Evolutionary conservation across 2,888 invertebrate species (phyloP).

Genomic region (Pinctada fucata): DNA sequence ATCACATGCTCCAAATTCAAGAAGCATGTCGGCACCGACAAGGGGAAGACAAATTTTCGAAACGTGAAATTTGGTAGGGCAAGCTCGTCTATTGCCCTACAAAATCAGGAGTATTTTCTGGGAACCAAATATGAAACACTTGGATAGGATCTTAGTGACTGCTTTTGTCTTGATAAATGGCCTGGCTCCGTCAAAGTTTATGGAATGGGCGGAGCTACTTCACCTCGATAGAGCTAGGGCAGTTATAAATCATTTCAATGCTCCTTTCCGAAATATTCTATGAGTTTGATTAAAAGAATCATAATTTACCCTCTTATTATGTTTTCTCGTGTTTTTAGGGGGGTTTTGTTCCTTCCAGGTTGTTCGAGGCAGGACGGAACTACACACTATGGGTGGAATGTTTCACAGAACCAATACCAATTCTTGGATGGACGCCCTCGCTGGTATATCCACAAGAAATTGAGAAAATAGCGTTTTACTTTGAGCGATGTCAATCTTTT

Average conservation of each 20-base stretch:
- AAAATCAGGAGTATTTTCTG: too few species aligned
- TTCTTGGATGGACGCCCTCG: constrained; percentile 1
- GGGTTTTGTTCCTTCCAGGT: not conserved
- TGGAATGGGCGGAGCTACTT: not conserved
- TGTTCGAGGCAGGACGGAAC: not conserved
- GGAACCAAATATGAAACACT: not conserved
- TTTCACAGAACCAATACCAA: not conserved
- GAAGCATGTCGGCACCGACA: too few species aligned
- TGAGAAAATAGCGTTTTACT: not conserved
- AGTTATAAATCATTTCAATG: not conserved
- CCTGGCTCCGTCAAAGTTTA: not conserved
- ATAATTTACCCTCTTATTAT: too few species aligned
- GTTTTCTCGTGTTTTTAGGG: too few species aligned
- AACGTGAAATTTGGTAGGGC: not conserved
- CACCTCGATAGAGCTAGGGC: not conserved
- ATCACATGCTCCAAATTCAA: too few species aligned
- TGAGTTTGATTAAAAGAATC: too few species aligned
- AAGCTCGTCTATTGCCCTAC: too few species aligned
- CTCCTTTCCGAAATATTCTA: not conserved
- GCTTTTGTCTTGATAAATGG: constrained; percentile 10
- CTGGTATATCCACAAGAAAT: not conserved
- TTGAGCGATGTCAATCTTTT: not conserved
- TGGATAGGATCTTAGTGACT: not conserved
- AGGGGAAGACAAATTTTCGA: not conserved
- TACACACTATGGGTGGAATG: constrained; percentile 13